phyloP scores from a whole-genome alignment of 2,888 invertebrate genomes.

The Philaethria dido region DNA sequence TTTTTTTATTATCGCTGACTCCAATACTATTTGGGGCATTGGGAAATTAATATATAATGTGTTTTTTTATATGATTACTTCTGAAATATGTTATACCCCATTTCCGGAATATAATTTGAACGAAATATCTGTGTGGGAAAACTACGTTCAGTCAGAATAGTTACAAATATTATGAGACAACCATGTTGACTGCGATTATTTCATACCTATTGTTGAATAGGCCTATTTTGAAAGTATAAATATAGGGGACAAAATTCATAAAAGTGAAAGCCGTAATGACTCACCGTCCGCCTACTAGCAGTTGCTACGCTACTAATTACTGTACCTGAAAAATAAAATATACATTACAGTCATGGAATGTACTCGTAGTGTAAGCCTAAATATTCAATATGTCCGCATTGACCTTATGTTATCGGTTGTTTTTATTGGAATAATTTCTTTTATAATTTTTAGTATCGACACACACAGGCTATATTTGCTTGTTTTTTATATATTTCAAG shows the following conservation, averaged over 20 bases:
- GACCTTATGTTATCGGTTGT: conserved; percentile 1
- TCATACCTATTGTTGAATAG: conserved; percentile 11
- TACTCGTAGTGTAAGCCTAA: background rate
- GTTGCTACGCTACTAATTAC: conserved; percentile 47
- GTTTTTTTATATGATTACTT: no score
- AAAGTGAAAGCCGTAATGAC: conserved; percentile 58
- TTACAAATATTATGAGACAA: background rate
- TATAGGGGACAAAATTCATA: conserved; percentile 49
- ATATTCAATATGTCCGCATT: conserved; percentile 2
- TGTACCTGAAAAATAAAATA: conserved; percentile 47
- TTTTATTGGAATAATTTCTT: background rate
- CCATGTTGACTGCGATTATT: background rate
- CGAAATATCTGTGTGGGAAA: no score
- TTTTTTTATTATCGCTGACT: conserved; percentile 12
- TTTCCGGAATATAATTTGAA: no score
- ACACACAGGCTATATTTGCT: background rate
- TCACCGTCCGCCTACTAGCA: conserved; percentile 38
- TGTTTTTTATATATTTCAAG: no score
- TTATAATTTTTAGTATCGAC: background rate
- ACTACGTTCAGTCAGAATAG: background rate
- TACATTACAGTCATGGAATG: conserved; percentile 21
- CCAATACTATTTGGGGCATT: background rate
- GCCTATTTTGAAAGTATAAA: conserved; percentile 23
- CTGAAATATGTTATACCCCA: no score
- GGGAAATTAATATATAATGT: background rate